phyloP scores from a whole-genome alignment of 1,140 invertebrate species.

The Littorina saxatilis region DNA sequence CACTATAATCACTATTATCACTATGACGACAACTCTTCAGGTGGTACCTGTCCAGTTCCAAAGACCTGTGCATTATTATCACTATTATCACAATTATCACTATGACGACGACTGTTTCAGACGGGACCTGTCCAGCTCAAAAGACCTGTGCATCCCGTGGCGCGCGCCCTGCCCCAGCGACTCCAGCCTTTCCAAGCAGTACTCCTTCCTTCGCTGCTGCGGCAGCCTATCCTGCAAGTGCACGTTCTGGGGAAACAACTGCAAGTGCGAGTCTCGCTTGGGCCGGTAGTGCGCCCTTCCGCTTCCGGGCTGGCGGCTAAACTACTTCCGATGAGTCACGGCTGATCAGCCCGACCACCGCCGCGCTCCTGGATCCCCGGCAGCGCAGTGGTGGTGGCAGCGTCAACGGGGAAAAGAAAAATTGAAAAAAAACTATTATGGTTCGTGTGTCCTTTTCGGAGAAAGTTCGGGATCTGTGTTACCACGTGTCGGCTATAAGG shows the following conservation, averaged over 20 bases:
- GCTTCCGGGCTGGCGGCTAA: not conserved
- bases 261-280: slow-evolving; percentile 44
- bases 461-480: not conserved
- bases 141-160: slow-evolving; percentile 48
- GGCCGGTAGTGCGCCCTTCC: slow-evolving; percentile 18
- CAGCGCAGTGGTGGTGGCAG: not conserved
- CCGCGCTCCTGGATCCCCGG: not conserved
- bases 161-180: slow-evolving; percentile 43
- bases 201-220: slow-evolving; percentile 47
- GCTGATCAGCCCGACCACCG: not conserved
- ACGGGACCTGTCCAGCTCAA: slow-evolving; percentile 8
- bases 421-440: not conserved
- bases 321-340: not conserved
- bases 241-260: slow-evolving; percentile 50
- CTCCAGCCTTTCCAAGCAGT: slow-evolving; percentile 28
- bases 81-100: no score
- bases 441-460: not conserved
- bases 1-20: no score
- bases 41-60: slow-evolving; percentile 2
- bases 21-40: slow-evolving; percentile 2
- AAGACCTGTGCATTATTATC: no score
- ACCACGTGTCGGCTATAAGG: not conserved
- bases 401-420: not conserved
- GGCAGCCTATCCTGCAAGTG: slow-evolving; percentile 39
- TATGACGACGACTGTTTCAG: not conserved